Base-by-base conservation (phyloP, 2,888 invertebrate species). In the Eucriotettix oculatus region DNA sequence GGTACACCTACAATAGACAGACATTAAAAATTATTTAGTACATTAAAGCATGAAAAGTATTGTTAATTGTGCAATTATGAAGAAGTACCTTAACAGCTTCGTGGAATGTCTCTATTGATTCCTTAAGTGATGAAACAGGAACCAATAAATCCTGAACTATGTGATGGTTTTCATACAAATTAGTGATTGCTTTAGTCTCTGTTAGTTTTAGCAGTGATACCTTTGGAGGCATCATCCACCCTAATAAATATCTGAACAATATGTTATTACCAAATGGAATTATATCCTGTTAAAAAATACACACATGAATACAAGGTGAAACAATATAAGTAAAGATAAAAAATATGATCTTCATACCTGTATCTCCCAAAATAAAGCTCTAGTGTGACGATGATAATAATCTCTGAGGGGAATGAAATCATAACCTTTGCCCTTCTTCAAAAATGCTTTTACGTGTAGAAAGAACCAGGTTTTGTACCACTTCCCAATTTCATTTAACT, bases 391-490 rank as follows among this genome's bases (percentile, higher is more conserved):
- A 71, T 90, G 90, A 69, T 88, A 90, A 74, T 90, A 91, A 70
- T 90, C 84, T 58, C 88, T 72, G 1, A 90, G 72, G 0, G 90
- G 90, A 58, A 91, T 85, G 72, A 85, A 90, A 68, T 89, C 88
- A 1, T 72, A 72, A 0, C 70, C 71, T 9, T 65, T 66, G 56
- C 74, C 75, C 16, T 66, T 70, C 1, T 67, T 67, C 62, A 78
- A 67, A 66, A 79, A 79, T 1, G 71, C 73, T 68, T 83, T 77
- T 0, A 87, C 90, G 71, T 90, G 87, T 61, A 79, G 82, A 75
- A 84, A 90, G 75, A 90, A 91, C 90, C 90, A 90, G 10, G 88
- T 86, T 64, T 89, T 85, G 71, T 86, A 81, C 85, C 86, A 90
- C 60, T 76, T 75, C 1, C 89, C 87, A 64, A 90, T 86, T 0